Percentiles rank a stretch among this genome's conserved stretches.
Conservation (phyloP, 2,797 vertebrate species). For the Oceanodroma leucorhoa region DNA sequence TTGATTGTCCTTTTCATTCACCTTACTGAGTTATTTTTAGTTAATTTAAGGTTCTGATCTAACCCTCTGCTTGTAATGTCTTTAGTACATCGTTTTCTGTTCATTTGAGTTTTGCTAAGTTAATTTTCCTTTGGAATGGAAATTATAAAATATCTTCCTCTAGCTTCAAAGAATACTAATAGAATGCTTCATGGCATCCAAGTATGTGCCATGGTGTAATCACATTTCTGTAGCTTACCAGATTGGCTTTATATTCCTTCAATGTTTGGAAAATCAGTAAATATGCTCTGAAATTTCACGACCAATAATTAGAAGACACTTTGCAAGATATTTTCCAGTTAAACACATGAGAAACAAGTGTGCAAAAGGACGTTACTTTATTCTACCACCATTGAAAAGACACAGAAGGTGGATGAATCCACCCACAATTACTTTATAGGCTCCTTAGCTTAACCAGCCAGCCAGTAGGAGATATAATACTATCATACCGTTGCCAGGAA, state of each 20-base stretch:
- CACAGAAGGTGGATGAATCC: neutral
- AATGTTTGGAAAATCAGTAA: neutral
- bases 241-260: neutral
- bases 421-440: neutral
- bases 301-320: neutral
- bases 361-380: neutral
- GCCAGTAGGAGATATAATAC: neutral
- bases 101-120: neutral
- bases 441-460: neutral
- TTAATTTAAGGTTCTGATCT: neutral
- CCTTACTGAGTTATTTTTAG: neutral
- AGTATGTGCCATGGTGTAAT: neutral
- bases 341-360: neutral
- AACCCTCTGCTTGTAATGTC: neutral
- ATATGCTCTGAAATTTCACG: neutral
- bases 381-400: neutral
- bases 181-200: neutral
- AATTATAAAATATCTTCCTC: neutral
- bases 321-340: neutral
- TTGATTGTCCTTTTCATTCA: neutral
- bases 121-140: neutral
- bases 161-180: neutral
- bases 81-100: neutral
- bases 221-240: neutral
- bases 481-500: neutral